A percentile compares a stretch with the other conserved stretches of the same genome.
Conservation (phyloP, 2,888 invertebrate species). For the Sisyra terminalis region DNA sequence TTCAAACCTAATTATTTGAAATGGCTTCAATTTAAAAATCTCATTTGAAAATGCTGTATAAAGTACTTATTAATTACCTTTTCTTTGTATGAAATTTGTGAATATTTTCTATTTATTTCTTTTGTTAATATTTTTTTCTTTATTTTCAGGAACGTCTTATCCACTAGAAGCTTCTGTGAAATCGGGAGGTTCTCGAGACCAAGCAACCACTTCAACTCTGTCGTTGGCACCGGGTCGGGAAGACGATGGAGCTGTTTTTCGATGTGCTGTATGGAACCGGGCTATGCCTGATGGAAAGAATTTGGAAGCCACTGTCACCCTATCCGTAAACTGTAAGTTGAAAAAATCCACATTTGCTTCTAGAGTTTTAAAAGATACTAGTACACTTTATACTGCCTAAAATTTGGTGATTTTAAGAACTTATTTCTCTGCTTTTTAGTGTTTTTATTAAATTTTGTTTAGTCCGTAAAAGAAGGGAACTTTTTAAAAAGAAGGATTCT, state of each 20-base stretch:
- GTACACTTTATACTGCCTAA: not conserved
- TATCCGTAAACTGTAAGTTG: constrained; percentile 84
- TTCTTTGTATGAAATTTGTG: too few species aligned
- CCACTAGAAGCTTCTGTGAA: constrained; percentile 53
- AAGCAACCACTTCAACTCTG: constrained; percentile 59
- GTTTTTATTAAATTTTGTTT: too few species aligned
- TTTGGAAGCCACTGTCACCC: constrained; percentile 58
- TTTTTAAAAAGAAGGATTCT: too few species aligned
- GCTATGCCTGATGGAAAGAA: constrained; percentile 71
- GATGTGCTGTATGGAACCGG: constrained; percentile 79
- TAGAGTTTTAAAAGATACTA: constrained; percentile 1
- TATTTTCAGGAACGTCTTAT: constrained; percentile 40
- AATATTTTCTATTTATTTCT: too few species aligned
- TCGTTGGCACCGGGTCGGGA: constrained; percentile 61
- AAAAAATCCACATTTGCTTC: not conserved
- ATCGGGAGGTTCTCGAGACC: constrained; percentile 54
- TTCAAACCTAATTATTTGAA: too few species aligned
- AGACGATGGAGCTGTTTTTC: constrained; percentile 69
- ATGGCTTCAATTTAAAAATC: too few species aligned
- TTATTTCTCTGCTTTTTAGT: too few species aligned
- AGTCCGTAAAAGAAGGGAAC: too few species aligned
- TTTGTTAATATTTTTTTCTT: not conserved
- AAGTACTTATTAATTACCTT: too few species aligned
- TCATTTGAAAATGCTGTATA: too few species aligned
- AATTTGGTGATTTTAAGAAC: too few species aligned